These are phyloP conservation scores for Drosophila buzzatii DNA, from an alignment of 2,888 invertebrate species.

Conservation along the genomic window DNA sequence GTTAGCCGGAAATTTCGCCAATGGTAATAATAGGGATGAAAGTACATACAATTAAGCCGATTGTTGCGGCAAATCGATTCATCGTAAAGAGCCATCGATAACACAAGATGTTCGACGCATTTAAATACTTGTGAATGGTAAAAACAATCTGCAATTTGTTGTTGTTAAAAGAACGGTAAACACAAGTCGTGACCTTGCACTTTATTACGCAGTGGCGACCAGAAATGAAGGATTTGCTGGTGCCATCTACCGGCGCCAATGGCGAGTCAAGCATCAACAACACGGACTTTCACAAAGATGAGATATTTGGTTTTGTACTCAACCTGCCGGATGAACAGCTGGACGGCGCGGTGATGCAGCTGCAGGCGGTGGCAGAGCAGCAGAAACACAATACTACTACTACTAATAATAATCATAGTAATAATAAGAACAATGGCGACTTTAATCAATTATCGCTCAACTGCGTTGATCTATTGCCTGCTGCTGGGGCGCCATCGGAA, in stretches of 20 bases:
- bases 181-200: slow-evolving; percentile 32
- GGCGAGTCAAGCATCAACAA: slow-evolving; percentile 25
- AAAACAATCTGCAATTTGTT: slow-evolving; percentile 29
- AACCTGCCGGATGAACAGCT: slow-evolving; percentile 52
- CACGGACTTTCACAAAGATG: slow-evolving; percentile 51
- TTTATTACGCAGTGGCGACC: slow-evolving; percentile 1
- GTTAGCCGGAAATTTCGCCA: slow-evolving; percentile 34
- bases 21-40: slow-evolving; percentile 35
- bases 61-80: slow-evolving; percentile 3
- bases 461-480: slow-evolving; percentile 40
- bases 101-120: not conserved
- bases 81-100: slow-evolving; percentile 21
- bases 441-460: slow-evolving; percentile 37
- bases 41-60: slow-evolving; percentile 4
- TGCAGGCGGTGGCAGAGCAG: slow-evolving; percentile 54
- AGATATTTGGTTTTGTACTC: slow-evolving; percentile 44
- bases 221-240: slow-evolving; percentile 49
- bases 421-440: slow-evolving; percentile 31
- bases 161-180: slow-evolving; percentile 13
- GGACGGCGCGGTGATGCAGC: slow-evolving; percentile 53
- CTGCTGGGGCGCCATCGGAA: slow-evolving; percentile 20
- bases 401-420: slow-evolving; percentile 3
- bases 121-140: slow-evolving; percentile 33
- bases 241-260: slow-evolving; percentile 36
- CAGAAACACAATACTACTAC: slow-evolving; percentile 32